Evolutionary conservation across 2,888 invertebrate species (phyloP).

Genomic region (Microdon myrmicae): DNA sequence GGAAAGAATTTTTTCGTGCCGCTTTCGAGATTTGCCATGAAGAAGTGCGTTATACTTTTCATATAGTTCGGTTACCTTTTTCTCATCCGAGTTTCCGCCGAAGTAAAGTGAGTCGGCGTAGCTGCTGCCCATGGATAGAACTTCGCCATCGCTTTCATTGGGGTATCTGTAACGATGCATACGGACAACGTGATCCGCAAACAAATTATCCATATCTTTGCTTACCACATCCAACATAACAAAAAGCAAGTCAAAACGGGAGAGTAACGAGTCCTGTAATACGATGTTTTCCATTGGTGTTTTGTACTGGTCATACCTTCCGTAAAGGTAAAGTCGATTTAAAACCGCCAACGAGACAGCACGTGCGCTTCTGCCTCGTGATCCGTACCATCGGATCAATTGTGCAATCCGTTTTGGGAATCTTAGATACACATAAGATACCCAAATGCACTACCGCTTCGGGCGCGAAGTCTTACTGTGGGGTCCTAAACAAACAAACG

Average conservation of each 20-base stretch:
- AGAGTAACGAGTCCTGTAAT: conserved; percentile 94
- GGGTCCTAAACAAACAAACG: too few species aligned
- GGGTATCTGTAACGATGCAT: conserved; percentile 96
- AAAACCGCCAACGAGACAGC: too few species aligned
- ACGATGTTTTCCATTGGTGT: conserved; percentile 99
- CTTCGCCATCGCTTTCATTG: conserved; percentile 94
- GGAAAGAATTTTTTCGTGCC: conserved; percentile 87
- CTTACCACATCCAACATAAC: conserved; percentile 96
- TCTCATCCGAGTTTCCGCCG: conserved; percentile 81
- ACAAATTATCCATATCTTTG: conserved; percentile 87
- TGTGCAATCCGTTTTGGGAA: too few species aligned
- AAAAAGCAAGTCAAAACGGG: conserved; percentile 97
- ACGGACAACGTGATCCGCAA: conserved; percentile 95
- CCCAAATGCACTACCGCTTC: too few species aligned
- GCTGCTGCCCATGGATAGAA: conserved; percentile 81
- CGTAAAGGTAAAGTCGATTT: too few species aligned
- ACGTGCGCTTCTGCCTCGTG: too few species aligned
- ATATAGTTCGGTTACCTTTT: conserved; percentile 78
- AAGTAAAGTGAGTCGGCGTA: conserved; percentile 86
- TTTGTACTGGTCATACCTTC: conserved; percentile 99
- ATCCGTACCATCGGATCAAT: too few species aligned
- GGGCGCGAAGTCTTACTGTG: too few species aligned
- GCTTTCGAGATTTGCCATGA: conserved; percentile 82
- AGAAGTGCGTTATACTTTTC: conserved; percentile 93
- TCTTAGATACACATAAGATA: too few species aligned